Base-by-base conservation (phyloP, 2,888 invertebrate species). In the Boloria selene region DNA sequence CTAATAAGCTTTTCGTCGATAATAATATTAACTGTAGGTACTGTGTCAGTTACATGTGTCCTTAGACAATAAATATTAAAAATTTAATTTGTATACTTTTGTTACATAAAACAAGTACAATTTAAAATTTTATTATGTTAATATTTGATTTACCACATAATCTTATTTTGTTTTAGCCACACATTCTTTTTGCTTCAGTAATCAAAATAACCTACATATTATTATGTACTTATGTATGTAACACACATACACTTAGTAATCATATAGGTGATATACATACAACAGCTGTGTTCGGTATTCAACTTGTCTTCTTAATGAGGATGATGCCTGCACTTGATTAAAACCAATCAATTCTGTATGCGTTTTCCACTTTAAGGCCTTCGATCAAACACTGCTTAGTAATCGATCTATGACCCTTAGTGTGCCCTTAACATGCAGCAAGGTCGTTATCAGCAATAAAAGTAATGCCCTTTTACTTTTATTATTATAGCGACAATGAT, bases 381-480 rank as follows among this genome's bases (percentile, higher is more conserved):
- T 87, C 84, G 75, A 79, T 83, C 82, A 74, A 74, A 59, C 22
- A 47, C 49, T 68, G 70, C 59, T 60, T 70, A 68, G 67, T 68
- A 70, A 72, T 61, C 65, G 68, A 73, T 85, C 82, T 86, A 81
- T 84, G 87, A 84, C 84, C 85, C 87, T 86, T 77, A 76, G 77
- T 76, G 79, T 81, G 88, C 85, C 86, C 87, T 88, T 81, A 82
- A 84, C 80, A 83, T 88, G 91, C 88, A 88, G 84, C 87, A 85
- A 90, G 88, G 88, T 80, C 85, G 80, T 70, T 74, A 77, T 76
- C 75, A 79, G 77, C 79, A 73, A 70, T 75, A 74, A 70, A 69
- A 68, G 42, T 64, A 70, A 72, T 73, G 80, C 83, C 80, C 80
- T 85, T 83, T 82, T 81, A 82, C 78, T 83, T 88, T 87, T 85